Base-by-base conservation (phyloP, 1,140 invertebrate genomes). In the Orius insidiosus region DNA sequence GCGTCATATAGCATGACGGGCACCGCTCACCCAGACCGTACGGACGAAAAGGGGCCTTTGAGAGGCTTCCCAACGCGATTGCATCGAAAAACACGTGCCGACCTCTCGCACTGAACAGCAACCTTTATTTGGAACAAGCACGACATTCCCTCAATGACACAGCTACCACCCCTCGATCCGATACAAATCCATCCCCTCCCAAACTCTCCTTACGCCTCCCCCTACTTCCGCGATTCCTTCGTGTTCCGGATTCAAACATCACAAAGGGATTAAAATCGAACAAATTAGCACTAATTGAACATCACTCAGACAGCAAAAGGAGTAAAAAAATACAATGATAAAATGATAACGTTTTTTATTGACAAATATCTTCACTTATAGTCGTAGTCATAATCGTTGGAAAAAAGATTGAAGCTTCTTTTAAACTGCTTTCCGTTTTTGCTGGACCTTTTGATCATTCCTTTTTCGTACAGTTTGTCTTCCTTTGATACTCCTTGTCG, bases 1-100 rank as follows among this genome's bases (percentile, higher is more conserved):
- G 62, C 1, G 72, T 68, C 19, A 83, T 8, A 83, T 69, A 1
- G 75, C 76, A 60, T 83, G 79, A 38, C 76, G 66, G 51, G 76
- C 68, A 1, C 77, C 77, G 53, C 76, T 69, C 13, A 76, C 68
- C 77, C 76, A 81, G 1, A 79, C 68, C 1, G 76, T 80, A 49
- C 67, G 66, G 2, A 81, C 70, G 55, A 73, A 78, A 49, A 81
- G 66, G 30, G 78, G 75, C 56, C 74, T 63, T 53, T 72, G 68
- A 18, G 78, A 80, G 8, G 77, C 74, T 54, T 77, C 71, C 79
- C 79, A 81, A 50, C 69, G 68, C 10, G 66, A 60, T 11, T 63
- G 33, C 51, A 53, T 54, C 42, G 42, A 44, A 31, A 15, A 13
- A 18, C 38, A 13, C 16, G 9, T 18, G 15, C 35, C 35, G 35